Conservation (phyloP, 2,888 invertebrate species). For the Hypercompe scribonia region DNA sequence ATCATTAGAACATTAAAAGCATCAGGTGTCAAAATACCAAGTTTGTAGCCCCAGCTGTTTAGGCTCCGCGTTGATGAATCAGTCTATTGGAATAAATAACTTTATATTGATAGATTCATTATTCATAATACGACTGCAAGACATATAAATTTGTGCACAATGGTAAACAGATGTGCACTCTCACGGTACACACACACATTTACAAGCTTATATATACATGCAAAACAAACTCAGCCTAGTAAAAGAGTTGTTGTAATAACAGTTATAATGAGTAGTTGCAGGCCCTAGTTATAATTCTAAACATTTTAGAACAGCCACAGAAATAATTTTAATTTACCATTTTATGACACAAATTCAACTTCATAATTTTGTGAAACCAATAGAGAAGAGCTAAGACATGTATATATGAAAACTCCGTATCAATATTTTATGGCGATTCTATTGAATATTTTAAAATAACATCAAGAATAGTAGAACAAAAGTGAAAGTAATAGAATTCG, state of each 20-base stretch:
- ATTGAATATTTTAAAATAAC: constrained; percentile 17
- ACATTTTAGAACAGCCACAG: not conserved
- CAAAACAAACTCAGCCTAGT: not conserved
- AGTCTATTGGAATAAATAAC: no score
- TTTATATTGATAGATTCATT: no score
- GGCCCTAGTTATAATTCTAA: not conserved
- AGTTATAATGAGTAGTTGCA: not conserved
- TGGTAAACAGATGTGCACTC: not conserved
- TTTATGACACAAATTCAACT: not conserved
- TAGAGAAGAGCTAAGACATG: not conserved
- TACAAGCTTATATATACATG: not conserved
- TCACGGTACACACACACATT: not conserved
- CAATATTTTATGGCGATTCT: not conserved
- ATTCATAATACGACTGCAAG: not conserved
- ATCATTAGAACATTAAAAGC: no score
- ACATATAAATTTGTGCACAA: not conserved
- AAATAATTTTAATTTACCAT: not conserved
- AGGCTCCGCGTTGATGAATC: no score
- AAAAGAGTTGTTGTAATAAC: not conserved
- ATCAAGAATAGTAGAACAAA: constrained; percentile 47
- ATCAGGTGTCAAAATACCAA: no score
- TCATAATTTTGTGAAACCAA: not conserved
- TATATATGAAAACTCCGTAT: not conserved
- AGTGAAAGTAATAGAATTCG: constrained; percentile 57
- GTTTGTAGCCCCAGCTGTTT: no score